phyloP scores from a whole-genome alignment of 2,888 invertebrate genomes.

The Drosophila anomalata region DNA sequence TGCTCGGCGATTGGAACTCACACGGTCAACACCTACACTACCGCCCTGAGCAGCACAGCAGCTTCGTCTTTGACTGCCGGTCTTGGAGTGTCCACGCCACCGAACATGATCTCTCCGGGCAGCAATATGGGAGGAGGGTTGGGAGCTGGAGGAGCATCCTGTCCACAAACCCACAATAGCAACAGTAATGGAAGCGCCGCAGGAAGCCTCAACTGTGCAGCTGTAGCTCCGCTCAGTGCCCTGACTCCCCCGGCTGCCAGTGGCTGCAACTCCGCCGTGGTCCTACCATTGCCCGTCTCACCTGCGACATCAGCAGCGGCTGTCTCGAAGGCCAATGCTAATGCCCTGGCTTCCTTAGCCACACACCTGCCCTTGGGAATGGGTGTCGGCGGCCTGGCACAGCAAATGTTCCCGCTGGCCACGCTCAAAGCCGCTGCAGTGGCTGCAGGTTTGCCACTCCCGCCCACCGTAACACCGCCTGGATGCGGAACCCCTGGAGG shows the following conservation, averaged over 20 bases:
- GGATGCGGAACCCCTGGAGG: constrained; percentile 64
- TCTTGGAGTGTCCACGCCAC: constrained; percentile 54
- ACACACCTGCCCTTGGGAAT: constrained; percentile 59
- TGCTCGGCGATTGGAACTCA: constrained; percentile 58
- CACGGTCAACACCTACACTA: constrained; percentile 60
- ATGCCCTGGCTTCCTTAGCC: constrained; percentile 56
- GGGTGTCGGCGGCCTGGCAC: constrained; percentile 56
- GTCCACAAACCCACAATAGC: constrained; percentile 49
- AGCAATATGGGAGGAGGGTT: constrained; percentile 33
- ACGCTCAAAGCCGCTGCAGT: constrained; percentile 66
- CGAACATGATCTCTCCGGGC: constrained; percentile 64
- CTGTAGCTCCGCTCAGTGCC: constrained; percentile 62
- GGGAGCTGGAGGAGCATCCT: neutral
- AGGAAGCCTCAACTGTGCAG: constrained; percentile 56
- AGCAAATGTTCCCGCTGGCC: constrained; percentile 76
- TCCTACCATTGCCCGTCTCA: constrained; percentile 68
- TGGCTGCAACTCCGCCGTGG: constrained; percentile 55
- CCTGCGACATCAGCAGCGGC: constrained; percentile 46
- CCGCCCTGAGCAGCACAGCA: constrained; percentile 35
- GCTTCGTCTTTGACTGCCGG: constrained; percentile 50
- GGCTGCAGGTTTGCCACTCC: constrained; percentile 66
- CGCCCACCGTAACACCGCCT: constrained; percentile 57
- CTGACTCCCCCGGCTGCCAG: constrained; percentile 52
- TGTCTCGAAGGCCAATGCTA: constrained; percentile 52
- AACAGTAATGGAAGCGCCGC: constrained; percentile 58